Evolutionary conservation across 2,888 invertebrate genomes (phyloP), one percentile per base, ranked within the genome.

Genomic region (Luffia ferchaultella): DNA sequence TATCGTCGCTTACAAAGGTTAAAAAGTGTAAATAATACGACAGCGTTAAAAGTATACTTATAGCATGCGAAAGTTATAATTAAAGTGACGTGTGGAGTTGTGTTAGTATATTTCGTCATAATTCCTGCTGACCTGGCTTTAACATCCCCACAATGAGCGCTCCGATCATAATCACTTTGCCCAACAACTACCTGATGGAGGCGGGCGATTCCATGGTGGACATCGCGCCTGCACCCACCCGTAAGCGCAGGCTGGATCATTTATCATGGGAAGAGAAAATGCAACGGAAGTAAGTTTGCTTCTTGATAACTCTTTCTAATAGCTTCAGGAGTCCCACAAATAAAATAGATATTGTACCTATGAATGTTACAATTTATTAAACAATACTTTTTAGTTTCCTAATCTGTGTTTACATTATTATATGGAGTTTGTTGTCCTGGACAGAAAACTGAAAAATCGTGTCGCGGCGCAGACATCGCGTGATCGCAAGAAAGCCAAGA

Each of bases 391-490:
- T 16, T n/a, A n/a, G n/a, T n/a, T n/a, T n/a, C n/a, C n/a, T n/a
- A n/a, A n/a, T n/a, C n/a, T n/a, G n/a, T n/a, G n/a, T n/a, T n/a
- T n/a, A n/a, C n/a, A 30, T 30, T 30, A 12, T 30, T 30, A 7
- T 30, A 30, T 7, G n/a, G 30, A 30, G 3, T 30, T 30, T 30
- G 30, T 30, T 30, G 3, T 30, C 30, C 12, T 30, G 3, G 30
- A 30, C 73, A 96, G 97, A 72, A 97, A 97, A 80, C 72, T 97
- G 62, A 97, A 97, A 73, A 98, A 98, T 72, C 88, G 98, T 58
- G 96, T 98, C 19, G 98, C 98, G 30, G 98, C 98, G 1, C 98
- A 98, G 77, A 96, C 95, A 46, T 98, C 98, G 0, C 89, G 98
- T 50, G 98, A 98, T 75, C 88, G 97, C 45, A 98, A 98, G 70